A percentile compares a stretch with the other conserved stretches of the same genome.
Conservation (phyloP, 2,113 vertebrate genomes). For the Nothobranchius furzeri region DNA sequence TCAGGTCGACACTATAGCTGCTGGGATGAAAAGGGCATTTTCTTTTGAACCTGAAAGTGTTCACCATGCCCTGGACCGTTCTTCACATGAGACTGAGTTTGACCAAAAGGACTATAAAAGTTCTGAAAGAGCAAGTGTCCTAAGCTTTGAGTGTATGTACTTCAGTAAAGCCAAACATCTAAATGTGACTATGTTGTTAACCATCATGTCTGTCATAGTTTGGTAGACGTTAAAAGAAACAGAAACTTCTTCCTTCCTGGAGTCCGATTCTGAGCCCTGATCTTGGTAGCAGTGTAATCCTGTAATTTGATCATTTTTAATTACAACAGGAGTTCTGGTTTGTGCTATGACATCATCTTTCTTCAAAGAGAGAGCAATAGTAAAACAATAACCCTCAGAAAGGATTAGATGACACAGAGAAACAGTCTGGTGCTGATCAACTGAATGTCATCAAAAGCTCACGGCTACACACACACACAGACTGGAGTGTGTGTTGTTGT, state of each 20-base stretch:
- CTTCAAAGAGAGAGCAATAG: constrained; percentile 54
- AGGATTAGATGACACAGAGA: constrained; percentile 61
- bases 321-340: constrained; percentile 48
- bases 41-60: too few species aligned
- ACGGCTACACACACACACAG: constrained; percentile 1
- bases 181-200: not conserved
- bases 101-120: too few species aligned
- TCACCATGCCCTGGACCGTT: too few species aligned
- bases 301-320: constrained; percentile 62
- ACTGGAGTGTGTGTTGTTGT: not conserved
- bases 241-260: not conserved
- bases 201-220: not conserved
- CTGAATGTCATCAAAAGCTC: constrained; percentile 50
- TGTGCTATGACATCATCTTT: constrained; percentile 53
- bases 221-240: too few species aligned
- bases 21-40: too few species aligned
- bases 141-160: too few species aligned
- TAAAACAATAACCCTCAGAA: constrained; percentile 60
- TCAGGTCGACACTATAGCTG: too few species aligned
- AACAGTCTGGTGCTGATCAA: constrained; percentile 63
- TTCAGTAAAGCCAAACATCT: not conserved
- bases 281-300: constrained; percentile 46
- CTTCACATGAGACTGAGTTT: too few species aligned
- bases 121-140: too few species aligned
- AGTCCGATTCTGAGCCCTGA: constrained; percentile 11